Evolutionary conservation across 1,140 invertebrate species (phyloP).

Genomic region (Trichogramma pretiosum): DNA sequence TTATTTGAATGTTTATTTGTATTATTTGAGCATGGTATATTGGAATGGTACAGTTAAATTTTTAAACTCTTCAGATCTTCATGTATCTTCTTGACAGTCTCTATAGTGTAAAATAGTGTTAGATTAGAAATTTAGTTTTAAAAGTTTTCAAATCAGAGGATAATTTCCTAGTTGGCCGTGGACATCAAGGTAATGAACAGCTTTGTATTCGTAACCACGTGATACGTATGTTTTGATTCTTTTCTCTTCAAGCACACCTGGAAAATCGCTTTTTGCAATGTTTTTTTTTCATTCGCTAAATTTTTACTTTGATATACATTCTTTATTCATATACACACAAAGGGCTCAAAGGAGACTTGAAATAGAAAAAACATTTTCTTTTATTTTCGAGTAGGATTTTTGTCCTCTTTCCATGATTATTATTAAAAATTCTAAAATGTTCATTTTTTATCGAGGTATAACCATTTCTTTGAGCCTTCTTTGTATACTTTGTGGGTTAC

Average conservation of each 20-base stretch:
- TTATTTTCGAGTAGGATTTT: too few species aligned
- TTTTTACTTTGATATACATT: conserved; percentile 9
- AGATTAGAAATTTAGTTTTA: conserved; percentile 10
- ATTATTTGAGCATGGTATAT: neutral
- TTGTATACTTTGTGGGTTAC: too few species aligned
- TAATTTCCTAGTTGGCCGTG: conserved; percentile 21
- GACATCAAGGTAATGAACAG: conserved; percentile 17
- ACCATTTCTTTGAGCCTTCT: too few species aligned
- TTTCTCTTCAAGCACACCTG: conserved; percentile 8
- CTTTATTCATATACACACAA: conserved; percentile 12
- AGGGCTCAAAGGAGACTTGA: too few species aligned
- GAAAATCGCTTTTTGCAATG: too few species aligned
- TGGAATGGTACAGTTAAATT: neutral
- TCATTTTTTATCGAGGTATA: too few species aligned
- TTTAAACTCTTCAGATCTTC: too few species aligned
- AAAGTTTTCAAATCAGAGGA: conserved; percentile 16
- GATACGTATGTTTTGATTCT: conserved; percentile 2
- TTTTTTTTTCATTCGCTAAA: conserved; percentile 4
- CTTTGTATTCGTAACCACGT: neutral
- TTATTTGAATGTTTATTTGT: too few species aligned
- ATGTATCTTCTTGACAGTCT: too few species aligned
- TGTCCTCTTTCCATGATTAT: too few species aligned
- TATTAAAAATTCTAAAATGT: too few species aligned
- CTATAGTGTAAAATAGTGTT: conserved; percentile 12
- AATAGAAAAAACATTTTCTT: too few species aligned